Conservation (phyloP, 2,888 invertebrate species). For the Xanthia togata region DNA sequence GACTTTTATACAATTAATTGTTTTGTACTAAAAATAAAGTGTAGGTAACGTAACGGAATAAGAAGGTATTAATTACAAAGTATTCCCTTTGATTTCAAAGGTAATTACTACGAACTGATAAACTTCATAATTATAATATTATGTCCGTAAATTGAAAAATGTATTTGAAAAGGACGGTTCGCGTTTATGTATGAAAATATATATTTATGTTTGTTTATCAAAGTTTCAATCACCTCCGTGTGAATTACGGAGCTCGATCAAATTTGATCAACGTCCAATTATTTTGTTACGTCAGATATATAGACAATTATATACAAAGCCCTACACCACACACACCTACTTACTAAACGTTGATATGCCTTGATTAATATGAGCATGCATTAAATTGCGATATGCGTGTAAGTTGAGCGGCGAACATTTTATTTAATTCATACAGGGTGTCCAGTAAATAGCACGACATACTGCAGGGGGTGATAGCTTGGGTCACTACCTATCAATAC, state of each 20-base stretch:
- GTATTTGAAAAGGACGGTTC: constrained; percentile 16
- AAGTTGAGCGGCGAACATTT: constrained; percentile 13
- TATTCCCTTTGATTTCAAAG: constrained; percentile 33
- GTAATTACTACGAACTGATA: constrained; percentile 24
- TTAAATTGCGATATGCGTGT: constrained; percentile 8
- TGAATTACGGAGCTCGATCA: constrained; percentile 54
- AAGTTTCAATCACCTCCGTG: constrained; percentile 53
- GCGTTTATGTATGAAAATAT: constrained; percentile 17
- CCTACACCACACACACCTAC: constrained; percentile 18
- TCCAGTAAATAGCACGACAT: too few species aligned
- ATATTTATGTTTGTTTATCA: constrained; percentile 52
- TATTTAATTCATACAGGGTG: constrained; percentile 36
- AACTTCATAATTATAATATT: constrained; percentile 10
- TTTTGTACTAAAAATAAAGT: constrained; percentile 23
- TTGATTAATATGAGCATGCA: constrained; percentile 26
- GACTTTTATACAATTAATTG: constrained; percentile 51
- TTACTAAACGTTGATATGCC: constrained; percentile 9
- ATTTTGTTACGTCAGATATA: constrained; percentile 57
- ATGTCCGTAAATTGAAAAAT: constrained; percentile 25
- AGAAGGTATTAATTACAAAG: constrained; percentile 16
- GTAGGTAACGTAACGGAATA: constrained; percentile 6
- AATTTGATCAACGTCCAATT: constrained; percentile 63
- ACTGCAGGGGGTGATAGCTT: too few species aligned
- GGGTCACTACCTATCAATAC: too few species aligned
- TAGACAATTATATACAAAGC: constrained; percentile 52